A percentile compares a stretch with the other conserved stretches of the same genome.
These are phyloP conservation scores for Platysteira castanea DNA, from an alignment of 2,113 vertebrate genomes.

Conservation along the genomic window DNA sequence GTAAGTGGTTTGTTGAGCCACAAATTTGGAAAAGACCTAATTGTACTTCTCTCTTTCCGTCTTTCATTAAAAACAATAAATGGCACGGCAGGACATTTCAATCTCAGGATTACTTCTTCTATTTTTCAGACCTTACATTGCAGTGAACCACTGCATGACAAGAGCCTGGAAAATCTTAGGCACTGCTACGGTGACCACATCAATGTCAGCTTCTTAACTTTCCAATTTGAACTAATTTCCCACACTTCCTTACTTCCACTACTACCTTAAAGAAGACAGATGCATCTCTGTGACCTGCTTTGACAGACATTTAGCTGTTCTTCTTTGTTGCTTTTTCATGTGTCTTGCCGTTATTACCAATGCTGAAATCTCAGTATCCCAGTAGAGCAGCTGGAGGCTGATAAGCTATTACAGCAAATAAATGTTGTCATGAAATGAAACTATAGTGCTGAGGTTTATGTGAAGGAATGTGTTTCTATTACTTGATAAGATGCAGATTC, in stretches of 20 bases:
- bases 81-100: not conserved
- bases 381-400: not conserved
- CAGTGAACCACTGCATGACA: not conserved
- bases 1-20: not conserved
- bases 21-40: conserved; percentile 12
- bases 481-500: not conserved
- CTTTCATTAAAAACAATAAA: conserved; percentile 2
- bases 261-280: not conserved
- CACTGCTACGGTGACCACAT: not conserved
- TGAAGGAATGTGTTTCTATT: not conserved
- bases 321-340: not conserved
- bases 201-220: conserved; percentile 33
- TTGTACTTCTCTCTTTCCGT: not conserved
- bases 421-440: not conserved
- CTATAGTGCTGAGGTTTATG: not conserved
- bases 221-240: conserved; percentile 26
- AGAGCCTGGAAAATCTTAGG: not conserved
- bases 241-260: not conserved
- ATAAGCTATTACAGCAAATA: not conserved
- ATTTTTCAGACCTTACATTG: not conserved
- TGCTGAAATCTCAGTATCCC: not conserved
- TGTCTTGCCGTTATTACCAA: not conserved
- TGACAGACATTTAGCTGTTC: not conserved
- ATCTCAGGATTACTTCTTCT: conserved; percentile 1
- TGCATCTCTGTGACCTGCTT: not conserved